These are phyloP conservation scores for Digitonthophagus gazella DNA, from an alignment of 2,888 invertebrate genomes.

Conservation along the genomic window DNA sequence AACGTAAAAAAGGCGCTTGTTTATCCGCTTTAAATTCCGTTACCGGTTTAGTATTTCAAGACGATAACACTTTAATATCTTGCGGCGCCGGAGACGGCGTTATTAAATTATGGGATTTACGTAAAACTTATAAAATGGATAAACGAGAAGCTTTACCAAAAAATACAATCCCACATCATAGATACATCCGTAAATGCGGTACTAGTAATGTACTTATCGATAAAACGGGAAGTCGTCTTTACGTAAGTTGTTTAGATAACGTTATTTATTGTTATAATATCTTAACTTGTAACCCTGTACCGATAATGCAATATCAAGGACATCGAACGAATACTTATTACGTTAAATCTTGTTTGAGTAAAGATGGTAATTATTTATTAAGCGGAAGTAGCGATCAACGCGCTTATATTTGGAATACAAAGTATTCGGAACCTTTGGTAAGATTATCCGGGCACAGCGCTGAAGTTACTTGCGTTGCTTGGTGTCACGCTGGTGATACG, in stretches of 20 bases:
- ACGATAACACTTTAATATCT: constrained; percentile 74
- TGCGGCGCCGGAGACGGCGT: constrained; percentile 85
- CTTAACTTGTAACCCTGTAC: constrained; percentile 64
- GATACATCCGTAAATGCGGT: constrained; percentile 67
- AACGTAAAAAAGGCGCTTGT: constrained; percentile 47
- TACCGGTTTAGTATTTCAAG: constrained; percentile 81
- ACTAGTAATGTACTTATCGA: constrained; percentile 78
- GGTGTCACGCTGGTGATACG: constrained; percentile 62
- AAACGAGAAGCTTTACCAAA: constrained; percentile 71
- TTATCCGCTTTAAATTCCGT: constrained; percentile 68
- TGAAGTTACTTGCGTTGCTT: constrained; percentile 86
- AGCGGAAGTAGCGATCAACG: constrained; percentile 87
- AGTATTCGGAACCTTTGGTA: constrained; percentile 64
- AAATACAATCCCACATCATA: constrained; percentile 70
- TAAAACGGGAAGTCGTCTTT: constrained; percentile 65
- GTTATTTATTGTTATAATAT: constrained; percentile 84
- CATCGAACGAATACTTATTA: constrained; percentile 81
- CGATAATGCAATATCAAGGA: constrained; percentile 66
- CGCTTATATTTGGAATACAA: constrained; percentile 83
- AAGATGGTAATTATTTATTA: constrained; percentile 76
- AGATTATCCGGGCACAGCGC: constrained; percentile 73
- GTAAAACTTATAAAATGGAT: constrained; percentile 73
- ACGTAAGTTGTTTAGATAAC: constrained; percentile 85
- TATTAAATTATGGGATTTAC: constrained; percentile 82
- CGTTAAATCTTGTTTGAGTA: constrained; percentile 78